Conservation (phyloP, 1,140 invertebrate species). For the Paraescarpia echinospica region DNA sequence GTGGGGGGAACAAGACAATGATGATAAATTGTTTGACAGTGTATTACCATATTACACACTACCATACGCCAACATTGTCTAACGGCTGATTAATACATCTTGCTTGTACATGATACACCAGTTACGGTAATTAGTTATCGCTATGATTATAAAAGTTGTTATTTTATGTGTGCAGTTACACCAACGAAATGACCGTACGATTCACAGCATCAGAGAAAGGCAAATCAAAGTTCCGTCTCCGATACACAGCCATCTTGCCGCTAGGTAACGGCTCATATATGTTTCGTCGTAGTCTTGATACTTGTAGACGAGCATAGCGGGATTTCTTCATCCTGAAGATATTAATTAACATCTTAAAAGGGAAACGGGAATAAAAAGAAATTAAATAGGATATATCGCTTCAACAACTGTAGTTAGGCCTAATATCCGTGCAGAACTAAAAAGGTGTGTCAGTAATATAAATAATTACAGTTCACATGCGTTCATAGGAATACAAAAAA, state of each 20-base stretch:
- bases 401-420: too few relatives aligned
- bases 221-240: not conserved
- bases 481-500: too few relatives aligned
- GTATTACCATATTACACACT: not conserved
- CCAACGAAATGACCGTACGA: not conserved
- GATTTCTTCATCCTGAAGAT: too few relatives aligned
- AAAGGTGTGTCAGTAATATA: too few relatives aligned
- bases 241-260: not conserved
- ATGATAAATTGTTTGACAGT: too few relatives aligned
- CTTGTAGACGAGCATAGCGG: too few relatives aligned
- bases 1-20: not conserved
- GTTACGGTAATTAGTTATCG: not conserved
- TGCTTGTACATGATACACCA: not conserved
- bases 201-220: not conserved
- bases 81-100: not conserved
- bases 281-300: not conserved
- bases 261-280: not conserved
- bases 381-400: too few relatives aligned
- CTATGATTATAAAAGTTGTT: not conserved
- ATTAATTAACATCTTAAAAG: too few relatives aligned
- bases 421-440: too few relatives aligned
- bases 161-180: not conserved
- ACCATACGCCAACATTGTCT: not conserved
- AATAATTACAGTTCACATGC: too few relatives aligned
- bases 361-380: too few relatives aligned